Evolutionary conservation across 2,888 invertebrate genomes (phyloP).

Genomic region (Chromoteleia sp.): DNA sequence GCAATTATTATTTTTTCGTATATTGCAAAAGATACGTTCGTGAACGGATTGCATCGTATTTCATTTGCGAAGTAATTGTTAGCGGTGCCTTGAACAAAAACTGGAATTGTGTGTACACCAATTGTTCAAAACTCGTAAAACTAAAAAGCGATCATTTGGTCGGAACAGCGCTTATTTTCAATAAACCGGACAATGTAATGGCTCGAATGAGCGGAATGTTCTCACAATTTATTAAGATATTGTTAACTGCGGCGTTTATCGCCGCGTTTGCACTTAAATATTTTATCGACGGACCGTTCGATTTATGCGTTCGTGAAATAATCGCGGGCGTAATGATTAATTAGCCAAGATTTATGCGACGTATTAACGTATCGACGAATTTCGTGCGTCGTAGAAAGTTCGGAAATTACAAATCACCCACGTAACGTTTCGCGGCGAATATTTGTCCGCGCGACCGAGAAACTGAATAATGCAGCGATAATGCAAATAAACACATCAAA

Average conservation of each 20-base stretch:
- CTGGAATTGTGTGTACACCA: slow-evolving; percentile 9
- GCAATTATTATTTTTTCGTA: not conserved
- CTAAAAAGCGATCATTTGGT: slow-evolving; percentile 38
- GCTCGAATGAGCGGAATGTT: slow-evolving; percentile 33
- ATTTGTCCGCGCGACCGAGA: no score
- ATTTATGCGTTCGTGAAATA: slow-evolving; percentile 35
- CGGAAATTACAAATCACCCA: not conserved
- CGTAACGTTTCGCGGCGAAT: no score
- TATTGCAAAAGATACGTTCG: slow-evolving; percentile 13
- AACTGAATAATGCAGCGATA: no score
- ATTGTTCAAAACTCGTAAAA: slow-evolving; percentile 43
- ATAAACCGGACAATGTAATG: slow-evolving; percentile 42
- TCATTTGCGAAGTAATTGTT: slow-evolving; percentile 14
- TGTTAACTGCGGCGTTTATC: slow-evolving; percentile 34
- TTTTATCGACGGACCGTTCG: slow-evolving; percentile 21
- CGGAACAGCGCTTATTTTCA: slow-evolving; percentile 36
- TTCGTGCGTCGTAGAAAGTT: slow-evolving; percentile 24
- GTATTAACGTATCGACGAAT: slow-evolving; percentile 16
- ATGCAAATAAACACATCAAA: no score
- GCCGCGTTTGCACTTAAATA: slow-evolving; percentile 12
- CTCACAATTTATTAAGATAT: slow-evolving; percentile 52
- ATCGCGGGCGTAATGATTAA: slow-evolving; percentile 24
- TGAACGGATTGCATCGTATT: slow-evolving; percentile 9
- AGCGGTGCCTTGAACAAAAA: not conserved
- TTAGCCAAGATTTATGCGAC: slow-evolving; percentile 27